Evolutionary conservation across 2,888 invertebrate species (phyloP), one percentile per base, ranked within the genome.

Genomic region (Apoderus coryli): DNA sequence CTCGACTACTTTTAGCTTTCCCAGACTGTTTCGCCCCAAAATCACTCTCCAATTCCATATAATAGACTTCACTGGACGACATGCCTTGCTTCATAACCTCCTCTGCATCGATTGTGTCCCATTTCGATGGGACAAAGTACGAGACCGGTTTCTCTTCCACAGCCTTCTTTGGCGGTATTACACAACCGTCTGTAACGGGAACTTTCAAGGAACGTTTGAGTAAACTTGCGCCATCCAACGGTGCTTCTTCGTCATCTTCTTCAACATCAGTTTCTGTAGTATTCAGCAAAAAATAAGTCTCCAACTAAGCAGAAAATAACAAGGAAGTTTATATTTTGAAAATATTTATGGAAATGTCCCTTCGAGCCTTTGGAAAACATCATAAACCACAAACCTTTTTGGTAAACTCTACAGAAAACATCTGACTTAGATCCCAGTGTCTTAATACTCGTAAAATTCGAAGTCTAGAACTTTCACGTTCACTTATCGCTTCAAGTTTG

Each of bases 361-460:
- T n/a, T n/a, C n/a, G n/a, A n/a, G n/a, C n/a, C n/a, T n/a, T n/a
- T n/a, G n/a, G n/a, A n/a, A n/a, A n/a, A n/a, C n/a, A n/a, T n/a
- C n/a, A n/a, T n/a, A n/a, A n/a, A n/a, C n/a, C n/a, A n/a, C n/a
- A n/a, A 28, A 90, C 60, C 50, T 74, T 76, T 34, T 79, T 70
- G 16, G 96, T 62, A 56, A 81, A 81, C 42, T 90, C 89, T 25
- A 78, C 76, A 1, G 89, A 80, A 61, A 93, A 95, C 29, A 95
- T 72, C 10, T 86, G 78, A 82, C 89, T 89, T 50, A 92, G 89
- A 54, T 92, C 88, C 95, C 96, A 96, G 2, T 90, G 85, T 42
- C 81, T 72, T 54, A 95, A 72, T 44, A 89, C 80, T 50, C 78
- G 72, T 53, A 85, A 72, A 12, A 93, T 80, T 27, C 89, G 65